Percentiles rank a stretch among this genome's conserved stretches.
phyloP scores from a whole-genome alignment of 2,888 invertebrate species.

The Heliothis peltigera region DNA sequence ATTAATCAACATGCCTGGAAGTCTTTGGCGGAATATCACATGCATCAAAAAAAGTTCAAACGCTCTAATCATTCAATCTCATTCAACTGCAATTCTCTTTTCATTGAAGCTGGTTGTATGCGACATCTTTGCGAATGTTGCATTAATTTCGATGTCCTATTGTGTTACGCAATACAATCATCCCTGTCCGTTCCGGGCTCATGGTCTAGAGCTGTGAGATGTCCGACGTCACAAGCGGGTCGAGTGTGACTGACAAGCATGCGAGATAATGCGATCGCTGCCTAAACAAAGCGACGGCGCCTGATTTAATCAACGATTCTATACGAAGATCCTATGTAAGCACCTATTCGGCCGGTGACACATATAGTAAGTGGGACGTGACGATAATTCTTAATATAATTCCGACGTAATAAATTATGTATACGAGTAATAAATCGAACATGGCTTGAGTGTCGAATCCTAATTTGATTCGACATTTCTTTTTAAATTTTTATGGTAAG shows the following conservation, averaged over 20 bases:
- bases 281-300: constrained; percentile 75
- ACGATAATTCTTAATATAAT: constrained; percentile 72
- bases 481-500: constrained; percentile 36
- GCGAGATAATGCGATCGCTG: constrained; percentile 73
- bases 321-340: constrained; percentile 71
- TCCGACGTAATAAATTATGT: constrained; percentile 74
- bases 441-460: constrained; percentile 69
- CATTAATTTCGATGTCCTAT: constrained; percentile 59
- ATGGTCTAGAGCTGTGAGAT: constrained; percentile 60
- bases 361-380: constrained; percentile 73
- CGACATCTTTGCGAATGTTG: constrained; percentile 57
- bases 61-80: constrained; percentile 5
- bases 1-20: too few relatives aligned
- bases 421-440: constrained; percentile 77
- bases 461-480: constrained; percentile 63
- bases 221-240: constrained; percentile 71
- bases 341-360: constrained; percentile 70
- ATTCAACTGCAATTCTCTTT: constrained; percentile 41
- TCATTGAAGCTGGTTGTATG: constrained; percentile 49
- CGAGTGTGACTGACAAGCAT: constrained; percentile 77
- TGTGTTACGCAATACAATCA: constrained; percentile 63
- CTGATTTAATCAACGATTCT: constrained; percentile 78
- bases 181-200: constrained; percentile 63
- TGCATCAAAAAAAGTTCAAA: too few relatives aligned
- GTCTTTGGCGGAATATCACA: too few relatives aligned